Evolutionary conservation across 2,113 vertebrate species (phyloP).

Genomic region (Mus spicilegus): DNA sequence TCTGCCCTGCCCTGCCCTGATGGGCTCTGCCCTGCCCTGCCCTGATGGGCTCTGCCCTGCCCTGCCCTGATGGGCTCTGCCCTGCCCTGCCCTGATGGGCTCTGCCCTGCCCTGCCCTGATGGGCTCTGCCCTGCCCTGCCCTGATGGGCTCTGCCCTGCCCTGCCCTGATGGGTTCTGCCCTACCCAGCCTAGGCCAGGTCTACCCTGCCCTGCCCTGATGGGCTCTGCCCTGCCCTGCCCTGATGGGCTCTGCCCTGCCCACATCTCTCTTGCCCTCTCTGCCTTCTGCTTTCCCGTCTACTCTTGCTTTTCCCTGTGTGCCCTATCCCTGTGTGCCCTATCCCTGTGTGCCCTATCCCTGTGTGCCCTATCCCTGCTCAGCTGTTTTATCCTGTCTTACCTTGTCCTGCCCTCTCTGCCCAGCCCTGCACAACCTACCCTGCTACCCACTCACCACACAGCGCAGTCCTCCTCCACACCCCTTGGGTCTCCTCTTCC

Average conservation of each 20-base stretch:
- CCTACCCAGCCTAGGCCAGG: no score
- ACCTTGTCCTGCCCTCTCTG: neutral
- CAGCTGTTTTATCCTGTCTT: neutral
- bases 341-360: no score
- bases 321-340: no score
- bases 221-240: neutral
- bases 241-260: neutral
- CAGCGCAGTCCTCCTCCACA: neutral
- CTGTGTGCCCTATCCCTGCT: neutral
- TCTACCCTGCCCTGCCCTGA: no score
- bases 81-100: neutral
- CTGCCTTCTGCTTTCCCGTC: neutral
- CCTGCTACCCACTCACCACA: neutral
- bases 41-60: neutral
- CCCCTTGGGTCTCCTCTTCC: neutral
- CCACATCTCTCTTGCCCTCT: no score
- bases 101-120: neutral
- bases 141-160: neutral
- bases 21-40: no score
- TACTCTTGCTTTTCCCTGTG: neutral
- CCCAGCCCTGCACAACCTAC: neutral
- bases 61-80: accelerated
- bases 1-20: no score
- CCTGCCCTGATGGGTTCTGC: neutral
- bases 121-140: no score